Evolutionary conservation across 2,888 invertebrate genomes (phyloP).

Genomic region (Ganaspis brasiliensis): DNA sequence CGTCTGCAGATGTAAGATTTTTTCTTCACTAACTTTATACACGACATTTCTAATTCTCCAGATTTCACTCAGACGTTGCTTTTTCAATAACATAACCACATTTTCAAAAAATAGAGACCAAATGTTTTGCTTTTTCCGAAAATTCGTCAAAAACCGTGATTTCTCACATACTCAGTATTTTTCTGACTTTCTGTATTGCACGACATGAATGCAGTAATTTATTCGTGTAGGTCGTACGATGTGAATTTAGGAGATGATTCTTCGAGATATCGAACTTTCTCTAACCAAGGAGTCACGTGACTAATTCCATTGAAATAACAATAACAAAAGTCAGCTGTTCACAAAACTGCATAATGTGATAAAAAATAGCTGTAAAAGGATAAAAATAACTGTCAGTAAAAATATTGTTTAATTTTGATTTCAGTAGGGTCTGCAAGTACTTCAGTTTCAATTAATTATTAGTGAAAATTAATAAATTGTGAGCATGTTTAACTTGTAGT

Average conservation of each 20-base stretch:
- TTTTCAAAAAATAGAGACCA: slow-evolving; percentile 26
- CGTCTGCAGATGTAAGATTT: slow-evolving; percentile 69
- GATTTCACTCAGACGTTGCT: slow-evolving; percentile 19
- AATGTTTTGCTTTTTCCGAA: slow-evolving; percentile 6
- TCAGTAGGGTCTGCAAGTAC: too few species aligned
- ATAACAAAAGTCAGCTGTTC: slow-evolving; percentile 41
- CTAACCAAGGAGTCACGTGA: slow-evolving; percentile 23
- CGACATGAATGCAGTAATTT: background rate
- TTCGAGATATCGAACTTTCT: slow-evolving; percentile 31
- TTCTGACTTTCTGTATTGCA: slow-evolving; percentile 20
- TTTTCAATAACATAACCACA: slow-evolving; percentile 29
- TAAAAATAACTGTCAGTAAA: background rate
- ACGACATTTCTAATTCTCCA: slow-evolving; percentile 65
- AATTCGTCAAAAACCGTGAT: slow-evolving; percentile 11
- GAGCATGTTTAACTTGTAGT: too few species aligned
- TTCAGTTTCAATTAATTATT: too few species aligned
- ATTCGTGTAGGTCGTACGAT: background rate
- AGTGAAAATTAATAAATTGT: too few species aligned
- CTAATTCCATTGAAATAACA: background rate
- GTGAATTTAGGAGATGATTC: slow-evolving; percentile 1
- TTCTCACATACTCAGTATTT: slow-evolving; percentile 1
- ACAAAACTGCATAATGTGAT: background rate
- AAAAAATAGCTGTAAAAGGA: too few species aligned
- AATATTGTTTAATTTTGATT: too few species aligned
- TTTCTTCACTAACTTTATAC: slow-evolving; percentile 68